These are phyloP conservation scores for Phragmatobia fuliginosa DNA, from an alignment of 2,888 invertebrate species.

Conservation along the genomic window DNA sequence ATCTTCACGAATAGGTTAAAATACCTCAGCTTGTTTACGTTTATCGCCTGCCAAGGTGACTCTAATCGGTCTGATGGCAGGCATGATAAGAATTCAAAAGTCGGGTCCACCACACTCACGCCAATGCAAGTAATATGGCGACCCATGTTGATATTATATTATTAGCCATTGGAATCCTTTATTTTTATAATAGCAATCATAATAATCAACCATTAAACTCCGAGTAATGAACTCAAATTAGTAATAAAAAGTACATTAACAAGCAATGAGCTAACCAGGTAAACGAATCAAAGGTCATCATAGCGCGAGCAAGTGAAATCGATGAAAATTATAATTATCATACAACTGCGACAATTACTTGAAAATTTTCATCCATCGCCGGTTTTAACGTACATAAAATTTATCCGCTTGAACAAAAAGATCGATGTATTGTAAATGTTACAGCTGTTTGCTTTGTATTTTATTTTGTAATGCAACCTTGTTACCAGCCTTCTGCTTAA, in stretches of 20 bases:
- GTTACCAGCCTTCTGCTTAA: slow-evolving; percentile 55
- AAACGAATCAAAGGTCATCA: slow-evolving; percentile 45
- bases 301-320: slow-evolving; percentile 47
- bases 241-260: slow-evolving; percentile 20
- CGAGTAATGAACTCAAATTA: slow-evolving; percentile 24
- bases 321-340: slow-evolving; percentile 39
- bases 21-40: too few relatives aligned
- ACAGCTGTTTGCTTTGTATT: slow-evolving; percentile 19
- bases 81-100: too few relatives aligned
- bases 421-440: slow-evolving; percentile 25
- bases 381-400: slow-evolving; percentile 10
- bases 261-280: slow-evolving; percentile 44
- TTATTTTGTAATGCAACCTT: slow-evolving; percentile 64
- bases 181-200: too few relatives aligned
- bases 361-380: slow-evolving; percentile 25
- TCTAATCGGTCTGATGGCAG: too few relatives aligned
- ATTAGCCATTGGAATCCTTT: too few relatives aligned
- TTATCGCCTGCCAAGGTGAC: too few relatives aligned
- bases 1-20: too few relatives aligned
- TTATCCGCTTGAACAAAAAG: not conserved
- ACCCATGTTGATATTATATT: too few relatives aligned
- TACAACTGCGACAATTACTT: slow-evolving; percentile 16
- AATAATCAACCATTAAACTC: not conserved
- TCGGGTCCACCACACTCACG: too few relatives aligned
- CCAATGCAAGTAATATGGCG: too few relatives aligned